Base-by-base conservation (phyloP, 2,888 invertebrate species). In the Volucella bombylans region DNA sequence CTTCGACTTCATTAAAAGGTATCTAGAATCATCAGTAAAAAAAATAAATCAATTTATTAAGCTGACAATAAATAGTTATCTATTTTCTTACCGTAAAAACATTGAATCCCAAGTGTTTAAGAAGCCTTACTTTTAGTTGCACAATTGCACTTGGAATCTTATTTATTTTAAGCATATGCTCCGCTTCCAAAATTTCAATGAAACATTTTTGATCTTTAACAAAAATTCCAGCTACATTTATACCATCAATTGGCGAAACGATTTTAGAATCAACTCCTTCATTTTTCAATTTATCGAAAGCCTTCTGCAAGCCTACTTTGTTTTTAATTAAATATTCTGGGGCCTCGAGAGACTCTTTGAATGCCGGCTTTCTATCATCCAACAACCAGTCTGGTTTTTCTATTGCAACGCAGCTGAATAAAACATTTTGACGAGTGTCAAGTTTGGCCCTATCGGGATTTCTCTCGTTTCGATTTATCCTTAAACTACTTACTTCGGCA, bases 171-270 rank as follows among this genome's bases (percentile, higher is more conserved):
- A 91, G 86, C 1, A 87, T 79, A 59, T 91, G 91, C 1, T 88
- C 86, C 0, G 88, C 78, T 2, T 90, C 89, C n/a, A 91, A 79
- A 6, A 90, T 80, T 82, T 92, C 92, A 2, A 92, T 74, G 41
- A 83, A 86, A 11, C 59, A 76, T 47, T 78, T 86, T n/a, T 77
- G 74, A 8, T 85, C 78, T 31, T 86, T 41, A 0, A 90, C 87
- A 3, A 89, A 86, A 23, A 92, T 86, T 8, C 91, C 89, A 4
- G 91, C 89, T 72, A 92, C 86, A 87, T 92, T 92, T 15, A 92
- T 88, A 31, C 90, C 90, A 31, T 80, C 88, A 31, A 92, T 89
- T 23, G 91, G 91, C 43, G 88, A 87, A 0, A 90, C 89, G 8
- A 90, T 52, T 12, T 89, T 87, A 1, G 87, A 88, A 9, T 87